Conservation (phyloP, 2,113 vertebrate species). For the Grantiella picta region DNA sequence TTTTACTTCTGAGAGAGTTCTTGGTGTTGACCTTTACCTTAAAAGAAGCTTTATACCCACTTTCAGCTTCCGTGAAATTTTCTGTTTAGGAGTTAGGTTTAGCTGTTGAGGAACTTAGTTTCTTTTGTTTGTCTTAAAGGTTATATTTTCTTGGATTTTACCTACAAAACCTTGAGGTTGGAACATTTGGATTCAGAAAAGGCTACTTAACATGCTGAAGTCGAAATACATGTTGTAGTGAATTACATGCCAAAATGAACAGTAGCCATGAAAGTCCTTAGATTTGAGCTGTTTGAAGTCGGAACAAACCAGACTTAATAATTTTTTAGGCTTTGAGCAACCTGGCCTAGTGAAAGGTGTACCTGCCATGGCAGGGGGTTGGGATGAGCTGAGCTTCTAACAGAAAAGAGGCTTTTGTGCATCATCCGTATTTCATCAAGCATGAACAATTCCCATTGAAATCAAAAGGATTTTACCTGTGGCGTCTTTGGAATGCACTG, state of each 20-base stretch:
- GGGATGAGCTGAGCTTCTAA: neutral
- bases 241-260: neutral
- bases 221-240: neutral
- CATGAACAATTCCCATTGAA: neutral
- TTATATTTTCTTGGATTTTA: neutral
- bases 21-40: conserved; percentile 6
- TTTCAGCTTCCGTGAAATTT: neutral
- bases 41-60: neutral
- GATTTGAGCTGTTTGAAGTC: neutral
- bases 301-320: neutral
- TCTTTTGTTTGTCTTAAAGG: neutral
- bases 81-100: neutral
- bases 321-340: neutral
- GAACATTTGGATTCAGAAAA: neutral
- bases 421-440: neutral
- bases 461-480: neutral
- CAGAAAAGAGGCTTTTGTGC: neutral
- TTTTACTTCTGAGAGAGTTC: neutral
- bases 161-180: neutral
- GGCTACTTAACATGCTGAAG: neutral
- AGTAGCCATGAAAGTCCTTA: neutral
- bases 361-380: neutral
- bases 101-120: neutral
- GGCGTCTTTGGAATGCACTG: neutral
- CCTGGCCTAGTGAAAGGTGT: too few species aligned